Percentiles rank a stretch among this genome's conserved stretches.
These are phyloP conservation scores for Dendropsophus ebraccatus DNA, from an alignment of 2,113 vertebrate species.

Conservation along the genomic window DNA sequence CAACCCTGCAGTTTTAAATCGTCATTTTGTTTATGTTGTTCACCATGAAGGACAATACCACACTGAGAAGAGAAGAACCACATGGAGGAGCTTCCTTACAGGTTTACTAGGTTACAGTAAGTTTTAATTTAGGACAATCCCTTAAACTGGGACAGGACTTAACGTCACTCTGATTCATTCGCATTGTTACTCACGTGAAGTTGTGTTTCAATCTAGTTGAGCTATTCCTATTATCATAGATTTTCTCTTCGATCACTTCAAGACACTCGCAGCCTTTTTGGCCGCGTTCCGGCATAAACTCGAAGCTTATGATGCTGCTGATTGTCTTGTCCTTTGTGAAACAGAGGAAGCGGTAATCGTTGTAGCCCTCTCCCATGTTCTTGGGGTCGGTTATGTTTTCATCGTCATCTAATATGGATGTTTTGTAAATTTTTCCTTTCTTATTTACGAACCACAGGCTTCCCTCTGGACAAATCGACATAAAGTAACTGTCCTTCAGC, in stretches of 20 bases:
- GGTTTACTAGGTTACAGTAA: no score
- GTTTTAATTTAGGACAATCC: no score
- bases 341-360: no score
- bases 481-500: neutral
- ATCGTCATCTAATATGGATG: neutral
- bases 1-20: no score
- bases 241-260: neutral
- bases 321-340: slow-evolving; percentile 26
- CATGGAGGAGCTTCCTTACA: no score
- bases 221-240: neutral
- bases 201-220: no score
- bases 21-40: no score
- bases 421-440: neutral
- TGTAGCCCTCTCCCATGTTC: neutral
- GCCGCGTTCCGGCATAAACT: neutral
- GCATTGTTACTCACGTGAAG: slow-evolving; percentile 38
- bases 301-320: neutral
- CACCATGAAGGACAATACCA: no score
- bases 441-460: neutral
- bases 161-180: no score
- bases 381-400: neutral
- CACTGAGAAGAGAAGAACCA: no score
- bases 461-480: neutral
- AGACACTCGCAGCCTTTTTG: neutral
- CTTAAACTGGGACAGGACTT: no score